Evolutionary conservation across 2,888 invertebrate genomes (phyloP), one percentile per base, ranked within the genome.

Genomic region (Zaprionus bogoriensis): DNA sequence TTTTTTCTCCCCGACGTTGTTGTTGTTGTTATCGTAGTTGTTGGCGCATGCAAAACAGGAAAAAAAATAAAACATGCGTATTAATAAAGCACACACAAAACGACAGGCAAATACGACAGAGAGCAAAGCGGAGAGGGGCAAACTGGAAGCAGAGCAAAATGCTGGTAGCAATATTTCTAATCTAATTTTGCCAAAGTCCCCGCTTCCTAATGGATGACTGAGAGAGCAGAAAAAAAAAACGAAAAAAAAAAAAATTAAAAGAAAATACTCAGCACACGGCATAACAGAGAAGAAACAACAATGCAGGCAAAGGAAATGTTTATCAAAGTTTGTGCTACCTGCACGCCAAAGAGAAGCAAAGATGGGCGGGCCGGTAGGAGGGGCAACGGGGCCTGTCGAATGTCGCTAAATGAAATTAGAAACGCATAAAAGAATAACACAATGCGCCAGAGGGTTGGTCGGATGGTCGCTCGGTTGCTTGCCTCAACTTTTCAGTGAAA

Each of bases 321-420:
- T 71, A 75, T 77, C 75, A 81, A 81, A 85, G 87, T 80, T 82
- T 52, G 51, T 52, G 61, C 57, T 57, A 65, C 74, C 54, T 69
- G 67, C 59, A 70, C 45, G 32, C 20, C 23, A 20, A 7, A 20
- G 60, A 30, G n/a, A 3, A 17, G 19, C 10, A 36, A 30, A 12
- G 22, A 9, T n/a, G 30, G 17, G 5, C 20, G 52, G 14, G 30
- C 48, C 46, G 44, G 20, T 7, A 3, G 38, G 19, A 9, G 17
- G 19, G 17, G 17, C 4, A 39, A 39, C 6, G 23, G 3, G 42
- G 59, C 54, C 71, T 78, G 75, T 64, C 68, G 80, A 74, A 80
- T 85, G 87, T 84, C 80, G 76, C 87, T 85, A 77, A 86, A 86
- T 86, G 76, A 88, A 86, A 86, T 88, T 86, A 88, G 74, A 85